Evolutionary conservation across 2,797 vertebrate species (phyloP), one percentile per base, ranked within the genome.

Genomic region (Protonibea diacanthus): DNA sequence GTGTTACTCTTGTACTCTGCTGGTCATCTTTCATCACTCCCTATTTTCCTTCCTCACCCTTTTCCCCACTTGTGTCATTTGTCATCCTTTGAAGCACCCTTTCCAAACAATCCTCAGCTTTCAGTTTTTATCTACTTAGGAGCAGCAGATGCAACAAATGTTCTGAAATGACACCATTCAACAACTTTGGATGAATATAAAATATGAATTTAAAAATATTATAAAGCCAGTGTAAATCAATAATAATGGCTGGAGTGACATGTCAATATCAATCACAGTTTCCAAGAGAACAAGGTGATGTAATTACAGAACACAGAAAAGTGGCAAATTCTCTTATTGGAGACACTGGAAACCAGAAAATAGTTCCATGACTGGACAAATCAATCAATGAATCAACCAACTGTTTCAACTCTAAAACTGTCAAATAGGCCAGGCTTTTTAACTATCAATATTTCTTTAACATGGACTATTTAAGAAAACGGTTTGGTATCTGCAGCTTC

Each of bases 11-110:
- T 59, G 20, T 12, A 15, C 47, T 48, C 33, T 56, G 14, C 48
- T 18, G 40, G 68, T 65, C 42, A 71, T 86, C 71, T 76, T 80
- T 86, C 76, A 86, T 74, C 75, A 17, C 6, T 21, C 23, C 64
- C 42, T 14, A 44, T 62, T 76, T 72, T 71, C 33, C 21, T 42
- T 8, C 0, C 56, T 67, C 48, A 23, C 5, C 3, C 45, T 53
- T 64, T 61, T n/a, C 33, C 25, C 48, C n/a, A 29, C 74, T 61
- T 63, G 18, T 61, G 14, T 33, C 13, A 38, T 74, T 74, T 70
- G 29, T 87, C 76, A 51, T 71, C 27, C 10, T 65, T 47, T 67
- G 40, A 71, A 38, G 18, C 14, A 18, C 42, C 38, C 52, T 57
- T 66, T 71, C 0, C 25, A 62, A 78, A 63, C 53, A 76, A 21